These are phyloP conservation scores for Ephestia elutella DNA, from an alignment of 1,140 invertebrate species.

Conservation along the genomic window DNA sequence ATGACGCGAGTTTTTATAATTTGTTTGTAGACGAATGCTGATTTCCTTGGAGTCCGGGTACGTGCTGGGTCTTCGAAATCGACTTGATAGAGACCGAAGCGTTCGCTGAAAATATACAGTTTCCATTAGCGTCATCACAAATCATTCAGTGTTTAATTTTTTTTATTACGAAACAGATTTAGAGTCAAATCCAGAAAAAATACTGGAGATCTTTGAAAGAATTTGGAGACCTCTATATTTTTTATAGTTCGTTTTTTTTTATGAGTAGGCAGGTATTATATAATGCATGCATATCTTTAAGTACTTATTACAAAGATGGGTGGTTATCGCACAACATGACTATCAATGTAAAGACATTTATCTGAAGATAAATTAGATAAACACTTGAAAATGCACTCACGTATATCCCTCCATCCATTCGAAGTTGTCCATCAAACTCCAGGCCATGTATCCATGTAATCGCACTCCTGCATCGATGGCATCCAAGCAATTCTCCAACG, in stretches of 20 bases:
- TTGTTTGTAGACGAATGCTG: conserved; percentile 66
- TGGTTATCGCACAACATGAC: neutral
- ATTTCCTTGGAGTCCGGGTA: conserved; percentile 79
- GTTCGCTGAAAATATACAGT: conserved; percentile 26
- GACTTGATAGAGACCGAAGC: conserved; percentile 76
- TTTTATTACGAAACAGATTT: too few relatives aligned
- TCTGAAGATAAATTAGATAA: neutral
- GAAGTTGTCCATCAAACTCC: conserved; percentile 53
- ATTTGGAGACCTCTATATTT: too few relatives aligned
- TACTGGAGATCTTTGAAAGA: too few relatives aligned
- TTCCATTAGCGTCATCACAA: neutral
- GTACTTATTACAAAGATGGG: neutral
- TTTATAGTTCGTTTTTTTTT: too few relatives aligned
- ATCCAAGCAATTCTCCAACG: conserved; percentile 78
- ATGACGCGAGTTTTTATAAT: conserved; percentile 57
- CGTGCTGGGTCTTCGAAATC: conserved; percentile 79
- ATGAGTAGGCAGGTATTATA: too few relatives aligned
- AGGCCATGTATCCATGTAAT: conserved; percentile 66
- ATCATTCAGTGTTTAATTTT: neutral
- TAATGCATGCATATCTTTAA: too few relatives aligned
- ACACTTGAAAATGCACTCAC: conserved; percentile 25
- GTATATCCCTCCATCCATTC: conserved; percentile 77
- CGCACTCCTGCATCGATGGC: conserved; percentile 79
- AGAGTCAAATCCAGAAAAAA: too few relatives aligned
- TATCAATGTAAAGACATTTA: too few relatives aligned